These are phyloP conservation scores for Myathropa florea DNA, from an alignment of 2,888 invertebrate species.

Conservation along the genomic window DNA sequence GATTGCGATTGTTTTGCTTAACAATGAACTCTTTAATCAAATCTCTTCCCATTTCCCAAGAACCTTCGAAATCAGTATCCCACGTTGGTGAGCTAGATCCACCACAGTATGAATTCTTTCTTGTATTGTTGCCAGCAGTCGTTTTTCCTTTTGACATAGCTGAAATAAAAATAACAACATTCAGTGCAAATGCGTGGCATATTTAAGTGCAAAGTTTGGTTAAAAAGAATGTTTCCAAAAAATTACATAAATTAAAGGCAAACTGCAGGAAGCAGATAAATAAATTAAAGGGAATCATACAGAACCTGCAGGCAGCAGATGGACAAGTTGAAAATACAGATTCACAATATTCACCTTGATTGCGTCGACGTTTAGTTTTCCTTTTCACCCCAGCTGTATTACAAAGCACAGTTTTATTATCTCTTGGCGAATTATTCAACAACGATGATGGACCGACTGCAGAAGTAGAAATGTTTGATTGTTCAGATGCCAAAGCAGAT, in stretches of 20 bases:
- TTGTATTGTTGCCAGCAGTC: conserved; percentile 72
- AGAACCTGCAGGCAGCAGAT: too few species aligned
- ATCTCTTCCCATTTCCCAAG: conserved; percentile 79
- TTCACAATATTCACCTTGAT: conserved; percentile 73
- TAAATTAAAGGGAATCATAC: too few species aligned
- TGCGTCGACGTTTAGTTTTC: conserved; percentile 77
- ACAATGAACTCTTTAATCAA: conserved; percentile 77
- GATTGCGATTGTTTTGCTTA: conserved; percentile 76
- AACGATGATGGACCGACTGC: conserved; percentile 33
- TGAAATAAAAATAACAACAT: conserved; percentile 35
- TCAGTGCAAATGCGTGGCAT: not conserved
- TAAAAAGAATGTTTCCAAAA: too few species aligned
- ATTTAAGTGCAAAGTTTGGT: too few species aligned
- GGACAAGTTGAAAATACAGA: too few species aligned
- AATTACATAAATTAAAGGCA: too few species aligned
- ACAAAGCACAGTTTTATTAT: conserved; percentile 65
- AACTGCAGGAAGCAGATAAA: too few species aligned
- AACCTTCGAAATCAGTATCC: conserved; percentile 78
- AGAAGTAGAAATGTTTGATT: conserved; percentile 17
- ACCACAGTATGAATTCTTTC: conserved; percentile 73
- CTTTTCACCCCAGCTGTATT: conserved; percentile 76
- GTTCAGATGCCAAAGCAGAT: conserved; percentile 25
- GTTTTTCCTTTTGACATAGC: conserved; percentile 75
- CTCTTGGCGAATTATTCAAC: conserved; percentile 43
- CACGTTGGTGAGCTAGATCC: conserved; percentile 75